Percentiles rank a stretch among this genome's conserved stretches.
phyloP scores from a whole-genome alignment of 2,797 vertebrate genomes.

The Sciaenops ocellatus region DNA sequence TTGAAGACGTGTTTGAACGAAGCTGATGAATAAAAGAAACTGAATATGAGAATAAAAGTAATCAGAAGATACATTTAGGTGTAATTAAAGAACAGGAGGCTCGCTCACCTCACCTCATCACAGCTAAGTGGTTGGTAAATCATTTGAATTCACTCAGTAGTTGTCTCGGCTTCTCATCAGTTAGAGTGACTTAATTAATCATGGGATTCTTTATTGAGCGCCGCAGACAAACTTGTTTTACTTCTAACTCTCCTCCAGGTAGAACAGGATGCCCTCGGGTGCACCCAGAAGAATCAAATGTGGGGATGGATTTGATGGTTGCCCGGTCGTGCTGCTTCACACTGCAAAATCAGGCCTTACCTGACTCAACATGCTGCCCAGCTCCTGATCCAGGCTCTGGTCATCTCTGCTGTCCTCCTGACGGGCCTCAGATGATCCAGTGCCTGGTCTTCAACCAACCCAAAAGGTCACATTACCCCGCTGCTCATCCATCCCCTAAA shows the following conservation, averaged over 20 bases:
- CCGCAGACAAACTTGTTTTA: background rate
- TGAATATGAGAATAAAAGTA: background rate
- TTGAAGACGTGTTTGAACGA: background rate
- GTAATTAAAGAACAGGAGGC: background rate
- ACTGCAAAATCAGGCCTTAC: no score
- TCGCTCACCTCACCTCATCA: constrained; percentile 6
- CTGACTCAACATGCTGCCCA: no score
- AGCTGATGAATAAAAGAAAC: background rate
- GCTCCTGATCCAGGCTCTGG: no score
- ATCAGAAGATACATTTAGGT: constrained; percentile 2
- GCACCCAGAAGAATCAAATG: no score
- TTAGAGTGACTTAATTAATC: constrained; percentile 5
- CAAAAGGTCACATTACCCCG: no score
- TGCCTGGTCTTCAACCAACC: no score
- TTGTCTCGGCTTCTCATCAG: background rate
- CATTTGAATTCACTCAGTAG: background rate
- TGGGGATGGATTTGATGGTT: no score
- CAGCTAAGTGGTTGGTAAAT: constrained; percentile 16
- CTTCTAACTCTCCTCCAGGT: background rate
- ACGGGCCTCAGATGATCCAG: no score
- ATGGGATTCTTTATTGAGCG: constrained; percentile 1
- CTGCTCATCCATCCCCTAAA: no score
- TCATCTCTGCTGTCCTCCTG: no score
- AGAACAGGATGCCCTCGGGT: background rate
- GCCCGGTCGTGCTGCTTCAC: no score